Evolutionary conservation across 1,140 invertebrate genomes (phyloP), one percentile per base, ranked within the genome.

Genomic region (Zaprionus lachaisei): DNA sequence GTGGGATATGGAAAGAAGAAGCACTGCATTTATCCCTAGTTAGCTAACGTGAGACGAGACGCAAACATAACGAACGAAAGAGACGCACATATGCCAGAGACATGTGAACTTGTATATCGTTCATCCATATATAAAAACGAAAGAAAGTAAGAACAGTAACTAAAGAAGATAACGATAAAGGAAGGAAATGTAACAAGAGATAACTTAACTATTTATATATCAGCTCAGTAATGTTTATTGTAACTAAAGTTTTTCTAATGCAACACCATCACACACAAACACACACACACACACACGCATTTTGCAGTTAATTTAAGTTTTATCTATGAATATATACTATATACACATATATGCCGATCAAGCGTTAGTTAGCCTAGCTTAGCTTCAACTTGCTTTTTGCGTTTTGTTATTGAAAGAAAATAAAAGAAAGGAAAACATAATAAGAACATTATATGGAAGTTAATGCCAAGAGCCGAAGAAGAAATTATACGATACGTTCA

Each of bases 1-100:
- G 56, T 47, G 26, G 47, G 17, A 54, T 55, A 5, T 47, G 34
- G 34, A 57, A 11, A 69, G 26, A 74, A 79, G 20, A 28, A 79
- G 60, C 60, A 86, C 75, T 68, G 71, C 71, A 73, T 73, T 73
- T 73, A 47, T 6, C 34, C 66, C 41, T 72, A 72, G 28, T 72
- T 65, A 72, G 62, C 54, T 54, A 49, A 60, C 63, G 64, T 55
- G 44, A 37, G 47, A 55, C 28, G 7, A 5, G 47, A 64, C 26
- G 34, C 15, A 38, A 61, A 49, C 31, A 51, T 49, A 56, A 34
- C 22, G 22, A 51, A 56, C 55, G 44, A 55, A 71, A 38, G 60
- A 75, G 61, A 70, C 72, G 66, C 65, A 74, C 72, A 69, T 38
- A 67, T 37, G 65, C 65, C 31, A 34, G 31, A 34, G 72, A 68